Evolutionary conservation across 2,113 vertebrate species (phyloP).

Genomic region (Campylomormyrus numenius): DNA sequence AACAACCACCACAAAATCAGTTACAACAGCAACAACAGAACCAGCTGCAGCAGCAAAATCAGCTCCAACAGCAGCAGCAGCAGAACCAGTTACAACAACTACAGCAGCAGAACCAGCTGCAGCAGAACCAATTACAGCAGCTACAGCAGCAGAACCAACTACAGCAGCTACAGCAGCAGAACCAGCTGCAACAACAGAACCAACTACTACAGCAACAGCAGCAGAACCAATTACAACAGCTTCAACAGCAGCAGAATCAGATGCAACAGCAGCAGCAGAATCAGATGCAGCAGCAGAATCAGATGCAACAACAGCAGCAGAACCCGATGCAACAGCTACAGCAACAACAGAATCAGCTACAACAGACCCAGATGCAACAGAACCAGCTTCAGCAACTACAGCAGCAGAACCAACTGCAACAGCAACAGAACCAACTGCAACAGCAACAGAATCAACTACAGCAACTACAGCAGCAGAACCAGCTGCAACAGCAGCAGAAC

Average conservation of each 20-base stretch:
- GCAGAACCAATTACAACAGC: slow-evolving; percentile 79
- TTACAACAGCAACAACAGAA: slow-evolving; percentile 43
- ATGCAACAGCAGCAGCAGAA: slow-evolving; percentile 34
- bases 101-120: slow-evolving; percentile 52
- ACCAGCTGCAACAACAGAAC: background rate
- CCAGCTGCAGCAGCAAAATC: slow-evolving; percentile 50
- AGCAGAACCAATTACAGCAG: slow-evolving; percentile 65
- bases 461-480: slow-evolving; percentile 46
- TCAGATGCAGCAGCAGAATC: slow-evolving; percentile 30
- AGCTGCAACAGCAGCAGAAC: slow-evolving; percentile 61
- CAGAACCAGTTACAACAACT: slow-evolving; percentile 51
- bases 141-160: slow-evolving; percentile 73
- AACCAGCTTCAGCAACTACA: slow-evolving; percentile 22
- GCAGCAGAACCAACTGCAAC: background rate
- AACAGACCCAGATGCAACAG: slow-evolving; percentile 30
- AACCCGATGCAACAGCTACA: slow-evolving; percentile 79
- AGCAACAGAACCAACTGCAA: slow-evolving; percentile 51
- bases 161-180: slow-evolving; percentile 63
- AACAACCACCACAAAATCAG: slow-evolving; percentile 79
- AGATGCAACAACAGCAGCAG: slow-evolving; percentile 63
- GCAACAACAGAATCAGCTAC: slow-evolving; percentile 47
- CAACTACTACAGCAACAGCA: slow-evolving; percentile 44
- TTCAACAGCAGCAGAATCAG: slow-evolving; percentile 37
- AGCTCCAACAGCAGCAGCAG: slow-evolving; percentile 53
- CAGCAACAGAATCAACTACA: slow-evolving; percentile 53